Conservation (phyloP, 2,113 vertebrate species). For the Heterotilapia buettikoferi region DNA sequence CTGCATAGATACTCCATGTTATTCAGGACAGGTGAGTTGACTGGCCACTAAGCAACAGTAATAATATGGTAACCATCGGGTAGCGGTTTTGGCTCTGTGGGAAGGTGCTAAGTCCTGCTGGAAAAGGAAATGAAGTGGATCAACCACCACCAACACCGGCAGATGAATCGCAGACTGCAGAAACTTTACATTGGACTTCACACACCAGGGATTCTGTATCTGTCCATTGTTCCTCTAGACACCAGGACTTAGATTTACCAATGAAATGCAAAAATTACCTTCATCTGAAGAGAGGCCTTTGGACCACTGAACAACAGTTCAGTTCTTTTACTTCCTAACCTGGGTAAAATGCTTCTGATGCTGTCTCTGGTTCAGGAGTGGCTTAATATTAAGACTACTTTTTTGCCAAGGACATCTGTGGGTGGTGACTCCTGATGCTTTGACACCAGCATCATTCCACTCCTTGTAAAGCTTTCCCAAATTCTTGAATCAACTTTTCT, state of each 20-base stretch:
- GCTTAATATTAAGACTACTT: background rate
- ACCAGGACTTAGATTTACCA: accelerated
- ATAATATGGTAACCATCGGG: accelerated
- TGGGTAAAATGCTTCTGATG: background rate
- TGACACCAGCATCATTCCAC: background rate
- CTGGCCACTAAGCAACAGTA: background rate
- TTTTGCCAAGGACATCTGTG: background rate
- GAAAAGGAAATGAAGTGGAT: background rate
- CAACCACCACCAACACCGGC: accelerated
- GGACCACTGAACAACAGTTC: accelerated
- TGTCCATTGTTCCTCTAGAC: background rate
- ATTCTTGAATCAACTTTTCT: background rate
- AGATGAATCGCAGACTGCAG: background rate
- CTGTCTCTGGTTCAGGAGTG: background rate
- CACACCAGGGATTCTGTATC: accelerated
- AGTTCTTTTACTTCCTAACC: background rate
- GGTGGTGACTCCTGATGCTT: background rate
- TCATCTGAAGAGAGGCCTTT: background rate
- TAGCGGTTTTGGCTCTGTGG: background rate
- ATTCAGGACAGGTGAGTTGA: background rate
- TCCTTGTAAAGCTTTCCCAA: background rate
- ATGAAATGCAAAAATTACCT: background rate
- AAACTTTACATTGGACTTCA: background rate
- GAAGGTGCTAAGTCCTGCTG: background rate
- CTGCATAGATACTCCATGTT: background rate